Evolutionary conservation across 2,888 invertebrate species (phyloP).

Genomic region (Nebria brevicollis): DNA sequence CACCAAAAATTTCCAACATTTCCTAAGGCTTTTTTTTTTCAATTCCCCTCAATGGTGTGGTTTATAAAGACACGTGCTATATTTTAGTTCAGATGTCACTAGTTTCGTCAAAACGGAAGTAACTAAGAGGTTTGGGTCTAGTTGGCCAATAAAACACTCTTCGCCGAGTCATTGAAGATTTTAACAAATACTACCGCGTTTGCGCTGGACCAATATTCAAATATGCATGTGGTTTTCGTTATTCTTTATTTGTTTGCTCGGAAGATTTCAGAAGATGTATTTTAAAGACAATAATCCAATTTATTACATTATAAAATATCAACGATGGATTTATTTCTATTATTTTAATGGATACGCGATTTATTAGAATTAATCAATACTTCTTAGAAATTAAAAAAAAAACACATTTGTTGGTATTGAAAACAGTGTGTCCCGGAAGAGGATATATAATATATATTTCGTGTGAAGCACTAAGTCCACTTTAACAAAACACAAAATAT

Average conservation of each 20-base stretch:
- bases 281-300: neutral
- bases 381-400: too few species aligned
- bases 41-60: slow-evolving; percentile 3
- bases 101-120: slow-evolving; percentile 59
- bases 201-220: neutral
- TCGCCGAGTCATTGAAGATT: neutral
- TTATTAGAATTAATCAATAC: too few species aligned
- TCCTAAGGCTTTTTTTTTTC: neutral
- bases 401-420: too few species aligned
- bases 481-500: slow-evolving; percentile 33
- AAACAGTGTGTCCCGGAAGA: slow-evolving; percentile 3
- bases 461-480: neutral
- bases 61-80: slow-evolving; percentile 57
- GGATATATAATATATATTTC: slow-evolving; percentile 9
- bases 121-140: slow-evolving; percentile 54
- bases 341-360: too few species aligned
- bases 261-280: neutral
- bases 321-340: too few species aligned
- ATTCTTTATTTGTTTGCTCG: neutral
- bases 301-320: too few species aligned
- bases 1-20: slow-evolving; percentile 9
- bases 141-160: slow-evolving; percentile 15
- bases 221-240: slow-evolving; percentile 27
- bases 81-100: slow-evolving; percentile 58
- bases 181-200: neutral